These are phyloP conservation scores for Nesogale talazaci DNA, from an alignment of 2,113 vertebrate species.

Conservation along the genomic window DNA sequence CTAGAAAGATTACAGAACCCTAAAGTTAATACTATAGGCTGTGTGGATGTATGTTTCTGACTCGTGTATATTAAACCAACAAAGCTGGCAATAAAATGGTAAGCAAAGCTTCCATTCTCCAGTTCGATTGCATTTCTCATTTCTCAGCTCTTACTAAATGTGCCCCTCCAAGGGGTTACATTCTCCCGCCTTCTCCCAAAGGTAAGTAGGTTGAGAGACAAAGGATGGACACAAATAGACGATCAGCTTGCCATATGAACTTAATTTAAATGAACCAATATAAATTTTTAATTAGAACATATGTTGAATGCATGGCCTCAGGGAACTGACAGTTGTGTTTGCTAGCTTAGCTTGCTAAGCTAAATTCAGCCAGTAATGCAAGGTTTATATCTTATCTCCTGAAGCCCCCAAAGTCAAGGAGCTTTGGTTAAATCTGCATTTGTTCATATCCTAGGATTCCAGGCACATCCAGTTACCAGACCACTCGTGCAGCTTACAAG, in stretches of 20 bases:
- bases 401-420: not conserved
- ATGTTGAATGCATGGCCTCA: conserved; percentile 54
- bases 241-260: conserved; percentile 51
- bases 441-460: not conserved
- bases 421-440: not conserved
- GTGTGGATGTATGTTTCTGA: not conserved
- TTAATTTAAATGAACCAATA: conserved; percentile 51
- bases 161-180: not conserved
- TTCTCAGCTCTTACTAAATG: not conserved
- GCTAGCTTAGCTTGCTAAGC: conserved; percentile 15
- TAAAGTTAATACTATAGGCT: not conserved
- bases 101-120: not conserved
- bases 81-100: not conserved
- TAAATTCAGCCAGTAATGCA: not conserved
- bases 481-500: not conserved
- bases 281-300: conserved; percentile 79
- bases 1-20: not conserved
- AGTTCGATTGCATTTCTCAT: not conserved
- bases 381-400: not conserved
- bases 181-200: not conserved
- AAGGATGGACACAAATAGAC: conserved; percentile 41
- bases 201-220: not conserved
- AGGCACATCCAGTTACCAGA: not conserved
- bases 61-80: not conserved
- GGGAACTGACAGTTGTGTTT: conserved; percentile 40